phyloP scores from a whole-genome alignment of 2,888 invertebrate genomes.

The Orchesella flavescens region DNA sequence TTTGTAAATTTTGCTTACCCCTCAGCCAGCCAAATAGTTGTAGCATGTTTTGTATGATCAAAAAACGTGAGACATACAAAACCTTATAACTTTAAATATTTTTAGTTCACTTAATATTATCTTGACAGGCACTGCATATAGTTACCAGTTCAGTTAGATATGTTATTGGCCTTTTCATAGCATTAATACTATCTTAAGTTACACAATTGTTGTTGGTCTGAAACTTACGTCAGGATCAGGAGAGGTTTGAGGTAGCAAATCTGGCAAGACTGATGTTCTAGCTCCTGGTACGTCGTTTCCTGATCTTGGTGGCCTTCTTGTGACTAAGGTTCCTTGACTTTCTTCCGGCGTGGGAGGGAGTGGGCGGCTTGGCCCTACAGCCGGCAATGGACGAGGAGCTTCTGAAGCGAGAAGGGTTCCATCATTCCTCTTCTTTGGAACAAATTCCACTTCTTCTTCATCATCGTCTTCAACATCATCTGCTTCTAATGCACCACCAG shows the following conservation, averaged over 20 bases:
- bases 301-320: conserved; percentile 62
- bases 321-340: conserved; percentile 72
- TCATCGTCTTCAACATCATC: conserved; percentile 82
- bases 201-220: too few relatives aligned
- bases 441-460: conserved; percentile 78
- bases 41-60: conserved; percentile 23
- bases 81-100: conserved; percentile 24
- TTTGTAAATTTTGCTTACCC: conserved; percentile 47
- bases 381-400: conserved; percentile 90
- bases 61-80: conserved; percentile 17
- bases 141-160: too few relatives aligned
- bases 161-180: too few relatives aligned
- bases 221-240: conserved; percentile 71
- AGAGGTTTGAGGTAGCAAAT: conserved; percentile 86
- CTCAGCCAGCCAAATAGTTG: conserved; percentile 50
- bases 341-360: conserved; percentile 96
- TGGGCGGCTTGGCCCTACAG: conserved; percentile 90
- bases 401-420: conserved; percentile 96
- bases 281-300: conserved; percentile 75
- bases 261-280: conserved; percentile 93
- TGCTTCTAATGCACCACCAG: conserved; percentile 72
- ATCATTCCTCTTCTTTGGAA: conserved; percentile 81
- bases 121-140: neutral
- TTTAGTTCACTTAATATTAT: neutral
- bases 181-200: too few relatives aligned